phyloP scores from a whole-genome alignment of 23 tunicate genomes.

The Halocynthia roretzi region DNA sequence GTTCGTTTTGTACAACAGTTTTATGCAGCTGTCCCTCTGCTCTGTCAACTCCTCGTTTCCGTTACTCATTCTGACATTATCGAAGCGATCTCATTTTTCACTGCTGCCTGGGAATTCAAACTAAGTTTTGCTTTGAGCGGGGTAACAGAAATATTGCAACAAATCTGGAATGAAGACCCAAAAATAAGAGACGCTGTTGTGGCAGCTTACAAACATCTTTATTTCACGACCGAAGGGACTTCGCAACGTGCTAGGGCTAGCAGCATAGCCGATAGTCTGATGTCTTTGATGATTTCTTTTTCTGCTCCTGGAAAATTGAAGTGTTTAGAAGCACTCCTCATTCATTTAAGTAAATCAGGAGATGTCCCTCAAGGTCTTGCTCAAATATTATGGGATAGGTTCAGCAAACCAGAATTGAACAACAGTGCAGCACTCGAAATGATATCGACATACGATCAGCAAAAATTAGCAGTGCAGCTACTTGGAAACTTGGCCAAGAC shows the following conservation, averaged over 20 bases:
- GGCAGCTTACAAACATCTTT: conserved; percentile 62
- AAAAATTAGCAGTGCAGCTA: conserved; percentile 49
- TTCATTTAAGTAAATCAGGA: conserved; percentile 55
- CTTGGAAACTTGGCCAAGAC: conserved; percentile 53
- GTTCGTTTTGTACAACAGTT: conserved; percentile 59
- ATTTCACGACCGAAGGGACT: conserved; percentile 32
- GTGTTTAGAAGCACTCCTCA: conserved; percentile 45
- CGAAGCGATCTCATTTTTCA: conserved; percentile 86
- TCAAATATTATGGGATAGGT: conserved; percentile 57
- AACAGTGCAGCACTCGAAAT: conserved; percentile 27
- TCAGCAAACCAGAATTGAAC: conserved; percentile 43
- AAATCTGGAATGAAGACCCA: conserved; percentile 83
- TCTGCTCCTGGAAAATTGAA: conserved; percentile 29
- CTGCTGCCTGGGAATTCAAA: conserved; percentile 75
- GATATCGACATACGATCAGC: conserved; percentile 47
- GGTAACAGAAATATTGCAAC: conserved; percentile 63
- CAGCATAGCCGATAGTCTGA: conserved; percentile 53
- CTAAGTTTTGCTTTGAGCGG: conserved; percentile 63
- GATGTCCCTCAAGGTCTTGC: conserved; percentile 31
- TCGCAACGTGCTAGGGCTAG: conserved; percentile 13
- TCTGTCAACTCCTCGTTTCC: conserved; percentile 63
- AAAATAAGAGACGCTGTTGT: conserved; percentile 86
- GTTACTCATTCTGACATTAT: conserved; percentile 57
- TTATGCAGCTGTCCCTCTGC: conserved; percentile 62
- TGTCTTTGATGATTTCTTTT: conserved; percentile 27